Evolutionary conservation across 1,140 invertebrate species (phyloP).

Genomic region (Macrotrachela quadricornifera): DNA sequence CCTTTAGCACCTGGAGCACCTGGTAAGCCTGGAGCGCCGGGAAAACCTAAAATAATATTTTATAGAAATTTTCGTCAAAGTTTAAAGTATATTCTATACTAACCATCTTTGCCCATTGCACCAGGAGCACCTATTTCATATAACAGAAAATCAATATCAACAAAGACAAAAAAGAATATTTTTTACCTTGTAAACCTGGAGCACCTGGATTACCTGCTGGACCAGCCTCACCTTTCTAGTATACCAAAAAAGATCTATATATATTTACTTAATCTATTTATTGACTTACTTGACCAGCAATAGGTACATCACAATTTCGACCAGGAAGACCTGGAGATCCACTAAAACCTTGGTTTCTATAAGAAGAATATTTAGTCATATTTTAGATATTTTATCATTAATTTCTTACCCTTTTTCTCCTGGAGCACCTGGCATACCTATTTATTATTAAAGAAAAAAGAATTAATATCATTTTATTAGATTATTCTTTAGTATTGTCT

Average conservation of each 20-base stretch:
- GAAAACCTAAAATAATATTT: neutral
- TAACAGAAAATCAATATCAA: too few species aligned
- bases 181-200: neutral
- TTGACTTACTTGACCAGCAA: neutral
- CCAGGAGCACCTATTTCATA: neutral
- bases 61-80: neutral
- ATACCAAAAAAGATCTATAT: too few species aligned
- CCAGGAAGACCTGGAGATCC: neutral
- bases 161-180: too few species aligned
- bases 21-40: neutral
- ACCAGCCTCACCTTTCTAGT: neutral
- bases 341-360: neutral
- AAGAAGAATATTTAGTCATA: too few species aligned
- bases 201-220: neutral
- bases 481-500: constrained; percentile 18
- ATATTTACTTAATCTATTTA: too few species aligned
- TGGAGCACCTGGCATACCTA: neutral
- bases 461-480: constrained; percentile 32
- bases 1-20: neutral
- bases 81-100: too few species aligned
- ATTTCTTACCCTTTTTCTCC: constrained; percentile 9
- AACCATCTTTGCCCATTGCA: too few species aligned
- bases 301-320: neutral
- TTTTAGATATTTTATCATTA: too few species aligned
- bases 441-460: neutral